Base-by-base conservation (phyloP, 2,888 invertebrate genomes). In the Platerodrilus igneus region DNA sequence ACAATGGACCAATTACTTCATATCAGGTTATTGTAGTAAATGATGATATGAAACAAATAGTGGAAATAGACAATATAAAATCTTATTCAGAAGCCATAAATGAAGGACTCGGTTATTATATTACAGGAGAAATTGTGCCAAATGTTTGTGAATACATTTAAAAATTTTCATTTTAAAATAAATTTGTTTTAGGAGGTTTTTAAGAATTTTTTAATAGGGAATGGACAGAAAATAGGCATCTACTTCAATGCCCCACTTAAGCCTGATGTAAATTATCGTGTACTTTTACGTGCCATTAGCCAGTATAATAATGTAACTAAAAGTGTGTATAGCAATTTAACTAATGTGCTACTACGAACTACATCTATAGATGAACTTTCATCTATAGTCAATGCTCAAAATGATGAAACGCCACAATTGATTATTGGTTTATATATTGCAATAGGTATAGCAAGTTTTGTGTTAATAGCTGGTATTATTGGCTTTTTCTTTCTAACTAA, bases 191-290 rank as follows among this genome's bases (percentile, higher is more conserved):
- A 72, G 63, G 76, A 79, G 45, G 74, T 80, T 6, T 68, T 77
- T 25, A 72, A 76, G 51, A 73, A 75, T 34, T 93, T 93, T 65
- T 71, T 75, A 1, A 78, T 93, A 26, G 93, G 93, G 3, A 85
- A 92, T 66, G 77, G 77, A 6, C 73, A 71, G 44, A 75, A 69
- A 3, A 86, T 90, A 60, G 84, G 85, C 46, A 78, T 78, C 0
- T 90, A 79, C 60, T 79, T 75, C 50, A 93, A 93, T 71, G 81
- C 79, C 2, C 86, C 86, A 0, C 63, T 93, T 32, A 74, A 76
- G 6, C 63, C 74, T 17, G 73, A 76, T 7, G 68, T 72, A 51
- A 76, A 80, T 48, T 78, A 83, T 50, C 79, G 81, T 50, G 73
- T 89, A 2, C 77, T 82, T 28, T 66, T 86, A 36, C 86, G 86